A percentile compares a stretch with the other conserved stretches of the same genome.
Conservation (phyloP, 92 coral and sea anemone genomes). For the Galaxea fascicularis region DNA sequence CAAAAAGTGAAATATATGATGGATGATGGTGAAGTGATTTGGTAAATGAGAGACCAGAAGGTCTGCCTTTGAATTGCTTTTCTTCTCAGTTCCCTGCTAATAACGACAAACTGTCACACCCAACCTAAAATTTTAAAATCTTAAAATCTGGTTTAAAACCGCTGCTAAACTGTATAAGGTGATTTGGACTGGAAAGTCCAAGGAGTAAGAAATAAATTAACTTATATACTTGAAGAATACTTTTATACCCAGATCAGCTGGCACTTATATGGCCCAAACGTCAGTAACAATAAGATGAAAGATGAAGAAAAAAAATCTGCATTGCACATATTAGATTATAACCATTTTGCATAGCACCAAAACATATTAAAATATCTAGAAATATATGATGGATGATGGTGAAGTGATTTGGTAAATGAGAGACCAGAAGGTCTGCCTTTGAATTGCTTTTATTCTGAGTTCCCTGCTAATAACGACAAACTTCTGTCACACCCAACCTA, state of each 20-base stretch:
- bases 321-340: not conserved
- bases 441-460: not conserved
- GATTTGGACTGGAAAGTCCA: no score
- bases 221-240: no score
- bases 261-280: not conserved
- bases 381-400: not conserved
- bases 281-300: not conserved
- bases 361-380: not conserved
- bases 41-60: not conserved
- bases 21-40: not conserved
- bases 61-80: not conserved
- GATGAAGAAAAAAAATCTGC: not conserved
- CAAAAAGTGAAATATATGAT: not conserved
- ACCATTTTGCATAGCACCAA: no score
- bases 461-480: not conserved
- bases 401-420: not conserved
- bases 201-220: no score
- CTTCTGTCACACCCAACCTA: not conserved
- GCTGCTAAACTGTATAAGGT: no score
- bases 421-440: not conserved
- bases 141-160: not conserved
- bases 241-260: no score
- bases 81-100: not conserved
- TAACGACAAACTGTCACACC: not conserved
- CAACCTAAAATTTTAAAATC: not conserved